phyloP scores from a whole-genome alignment of 1,140 invertebrate genomes.

The Ctenoplectra terminalis region DNA sequence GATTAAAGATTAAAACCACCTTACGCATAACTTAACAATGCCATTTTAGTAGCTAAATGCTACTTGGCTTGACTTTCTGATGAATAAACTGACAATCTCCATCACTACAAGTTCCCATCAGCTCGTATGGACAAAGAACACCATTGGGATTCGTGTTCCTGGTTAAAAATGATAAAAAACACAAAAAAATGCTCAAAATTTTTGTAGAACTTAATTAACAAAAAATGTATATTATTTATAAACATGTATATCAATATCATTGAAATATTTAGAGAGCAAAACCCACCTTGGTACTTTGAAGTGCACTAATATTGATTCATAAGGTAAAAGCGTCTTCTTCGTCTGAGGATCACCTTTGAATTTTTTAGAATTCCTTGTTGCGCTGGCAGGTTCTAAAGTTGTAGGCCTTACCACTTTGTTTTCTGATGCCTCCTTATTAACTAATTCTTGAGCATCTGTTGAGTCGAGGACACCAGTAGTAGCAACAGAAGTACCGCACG shows the following conservation, averaged over 20 bases:
- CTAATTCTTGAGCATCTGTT: background rate
- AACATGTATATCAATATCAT: background rate
- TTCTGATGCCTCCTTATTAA: background rate
- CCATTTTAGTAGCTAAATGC: constrained; percentile 65
- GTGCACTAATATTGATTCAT: constrained; percentile 77
- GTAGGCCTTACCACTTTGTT: background rate
- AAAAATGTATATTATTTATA: background rate
- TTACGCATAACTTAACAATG: constrained; percentile 76
- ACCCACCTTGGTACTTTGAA: constrained; percentile 77
- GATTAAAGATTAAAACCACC: constrained; percentile 78
- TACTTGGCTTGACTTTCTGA: constrained; percentile 71
- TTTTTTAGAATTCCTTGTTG: background rate
- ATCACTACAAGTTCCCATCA: constrained; percentile 81
- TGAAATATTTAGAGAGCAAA: constrained; percentile 26
- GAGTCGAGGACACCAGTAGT: background rate
- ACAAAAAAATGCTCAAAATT: constrained; percentile 71
- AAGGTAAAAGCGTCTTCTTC: constrained; percentile 61
- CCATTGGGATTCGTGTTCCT: constrained; percentile 76
- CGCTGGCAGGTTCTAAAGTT: background rate
- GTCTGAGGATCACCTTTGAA: background rate
- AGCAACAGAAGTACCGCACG: background rate
- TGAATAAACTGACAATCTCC: constrained; percentile 79
- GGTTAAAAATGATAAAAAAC: constrained; percentile 71
- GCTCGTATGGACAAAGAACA: constrained; percentile 80
- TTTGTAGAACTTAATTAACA: constrained; percentile 18